Evolutionary conservation across 2,797 vertebrate species (phyloP), one percentile per base, ranked within the genome.

Genomic region (Rallus crepitans): DNA sequence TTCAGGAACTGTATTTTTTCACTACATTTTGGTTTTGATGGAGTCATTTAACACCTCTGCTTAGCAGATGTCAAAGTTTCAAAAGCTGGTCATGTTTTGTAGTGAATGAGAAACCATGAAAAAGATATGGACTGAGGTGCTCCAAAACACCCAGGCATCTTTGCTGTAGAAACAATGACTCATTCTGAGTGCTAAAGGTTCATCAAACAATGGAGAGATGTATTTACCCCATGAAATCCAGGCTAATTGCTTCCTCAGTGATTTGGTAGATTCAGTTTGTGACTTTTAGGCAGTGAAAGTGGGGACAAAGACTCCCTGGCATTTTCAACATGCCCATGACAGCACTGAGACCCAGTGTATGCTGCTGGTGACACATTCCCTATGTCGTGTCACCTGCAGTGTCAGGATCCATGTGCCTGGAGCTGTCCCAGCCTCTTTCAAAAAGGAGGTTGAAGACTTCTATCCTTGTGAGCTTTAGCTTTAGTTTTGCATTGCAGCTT

Each of bases 1-100:
- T 93, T 93, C 59, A 84, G 59, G n/a, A 90, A 23, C 24, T 37
- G 28, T 65, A 37, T 33, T 81, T 91, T 87, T 90, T 83, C 57
- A 63, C 24, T 61, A 21, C 31, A 19, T 77, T 84, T 55, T 81
- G 13, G 75, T 27, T 83, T 82, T 83, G 37, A 85, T 80, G 33
- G 53, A 77, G 21, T 80, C 16, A 57, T 68, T 94, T 92, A 84
- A 82, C 31, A 75, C 30, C 40, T 87, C 28, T 76, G 30, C 33
- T 78, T 79, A 78, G 50, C 77, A 80, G 25, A 69, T 63, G 61
- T 83, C 39, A 95, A 30, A 45, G 35, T 64, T 89, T 82, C 69
- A 57, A 78, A 91, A 69, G 31, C 18, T 75, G 25, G 3, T 1
- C 61, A 4, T 80, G 28, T 69, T 93, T 87, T 81, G 7, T 61